Evolutionary conservation across 2,113 vertebrate genomes (phyloP).

Genomic region (Hyperoodon ampullatus): DNA sequence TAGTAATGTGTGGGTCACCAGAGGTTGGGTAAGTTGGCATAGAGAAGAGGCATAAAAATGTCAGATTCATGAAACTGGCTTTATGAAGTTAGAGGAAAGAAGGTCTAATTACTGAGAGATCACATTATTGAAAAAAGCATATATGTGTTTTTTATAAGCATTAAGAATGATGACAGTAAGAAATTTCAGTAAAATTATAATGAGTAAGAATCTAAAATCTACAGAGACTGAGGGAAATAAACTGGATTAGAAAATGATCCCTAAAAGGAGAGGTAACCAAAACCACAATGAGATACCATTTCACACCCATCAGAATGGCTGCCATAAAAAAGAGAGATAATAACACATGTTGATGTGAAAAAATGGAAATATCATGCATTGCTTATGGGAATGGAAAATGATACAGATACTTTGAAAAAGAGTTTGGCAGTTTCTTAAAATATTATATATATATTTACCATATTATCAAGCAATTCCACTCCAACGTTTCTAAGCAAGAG

Average conservation of each 20-base stretch:
- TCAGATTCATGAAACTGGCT: neutral
- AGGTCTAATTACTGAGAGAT: neutral
- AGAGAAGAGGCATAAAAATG: neutral
- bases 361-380: neutral
- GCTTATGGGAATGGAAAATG: neutral
- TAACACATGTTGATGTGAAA: neutral
- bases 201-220: neutral
- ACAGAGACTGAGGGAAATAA: neutral
- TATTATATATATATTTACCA: neutral
- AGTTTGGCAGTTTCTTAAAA: neutral
- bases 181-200: neutral
- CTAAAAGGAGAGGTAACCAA: neutral
- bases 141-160: neutral
- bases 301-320: neutral
- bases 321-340: neutral
- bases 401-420: neutral
- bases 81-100: neutral
- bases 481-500: neutral
- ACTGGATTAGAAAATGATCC: neutral
- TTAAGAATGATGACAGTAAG: neutral
- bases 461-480: neutral
- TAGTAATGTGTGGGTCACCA: neutral
- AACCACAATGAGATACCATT: neutral
- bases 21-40: neutral
- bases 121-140: neutral